These are phyloP conservation scores for Byasa hedistus DNA, from an alignment of 2,888 invertebrate species.

Conservation along the genomic window DNA sequence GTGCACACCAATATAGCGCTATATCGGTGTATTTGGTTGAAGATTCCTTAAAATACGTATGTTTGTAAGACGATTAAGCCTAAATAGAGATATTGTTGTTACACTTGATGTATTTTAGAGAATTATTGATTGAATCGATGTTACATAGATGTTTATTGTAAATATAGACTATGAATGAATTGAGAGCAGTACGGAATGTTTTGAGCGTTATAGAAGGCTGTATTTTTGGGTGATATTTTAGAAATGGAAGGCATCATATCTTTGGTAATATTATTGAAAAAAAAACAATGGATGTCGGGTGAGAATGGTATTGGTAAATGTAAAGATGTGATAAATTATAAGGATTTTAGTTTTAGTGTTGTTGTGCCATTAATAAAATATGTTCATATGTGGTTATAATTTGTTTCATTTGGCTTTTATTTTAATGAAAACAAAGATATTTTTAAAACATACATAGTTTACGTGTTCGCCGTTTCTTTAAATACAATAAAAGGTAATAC, in stretches of 20 bases:
- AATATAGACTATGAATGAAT: conserved; percentile 65
- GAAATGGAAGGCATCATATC: conserved; percentile 69
- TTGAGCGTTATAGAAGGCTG: conserved; percentile 76
- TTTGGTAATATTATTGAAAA: conserved; percentile 65
- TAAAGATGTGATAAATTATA: conserved; percentile 72
- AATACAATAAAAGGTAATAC: background rate
- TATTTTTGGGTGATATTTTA: conserved; percentile 80
- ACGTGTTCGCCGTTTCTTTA: too few relatives aligned
- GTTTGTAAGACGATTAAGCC: conserved; percentile 60
- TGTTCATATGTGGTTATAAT: conserved; percentile 68
- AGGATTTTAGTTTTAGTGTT: conserved; percentile 73
- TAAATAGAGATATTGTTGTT: conserved; percentile 75
- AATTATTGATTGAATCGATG: conserved; percentile 79
- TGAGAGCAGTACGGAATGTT: conserved; percentile 60
- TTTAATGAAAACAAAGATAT: too few relatives aligned
- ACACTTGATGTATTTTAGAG: conserved; percentile 78
- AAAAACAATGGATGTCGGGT: conserved; percentile 44
- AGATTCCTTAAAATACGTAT: conserved; percentile 53
- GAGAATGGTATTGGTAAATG: conserved; percentile 49
- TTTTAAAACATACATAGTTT: too few relatives aligned
- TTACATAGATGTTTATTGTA: conserved; percentile 80
- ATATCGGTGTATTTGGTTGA: conserved; percentile 38
- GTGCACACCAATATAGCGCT: conserved; percentile 49
- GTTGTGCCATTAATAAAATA: conserved; percentile 80
- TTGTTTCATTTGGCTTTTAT: conserved; percentile 39